Evolutionary conservation across 1,140 invertebrate genomes (phyloP).

Genomic region (Choristoneura fumiferana): DNA sequence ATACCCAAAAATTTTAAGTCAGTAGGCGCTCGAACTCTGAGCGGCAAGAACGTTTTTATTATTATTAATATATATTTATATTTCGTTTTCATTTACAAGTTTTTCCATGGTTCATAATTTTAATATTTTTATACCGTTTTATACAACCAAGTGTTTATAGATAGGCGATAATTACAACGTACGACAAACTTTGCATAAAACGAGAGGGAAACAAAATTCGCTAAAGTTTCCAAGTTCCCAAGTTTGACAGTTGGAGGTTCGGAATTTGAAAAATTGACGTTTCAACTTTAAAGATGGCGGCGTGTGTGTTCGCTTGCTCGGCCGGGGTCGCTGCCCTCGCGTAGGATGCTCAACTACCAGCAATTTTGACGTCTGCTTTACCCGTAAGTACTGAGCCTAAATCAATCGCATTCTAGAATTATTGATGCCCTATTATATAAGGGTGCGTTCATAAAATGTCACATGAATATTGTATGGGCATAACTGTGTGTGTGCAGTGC

Average conservation of each 20-base stretch:
- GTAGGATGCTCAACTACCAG: conserved; percentile 72
- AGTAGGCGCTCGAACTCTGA: conserved; percentile 77
- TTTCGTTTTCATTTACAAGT: conserved; percentile 78
- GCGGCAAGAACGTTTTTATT: conserved; percentile 75
- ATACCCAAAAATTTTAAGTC: conserved; percentile 79
- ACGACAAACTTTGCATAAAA: conserved; percentile 32
- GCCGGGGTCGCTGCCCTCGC: conserved; percentile 59
- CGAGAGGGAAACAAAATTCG: conserved; percentile 32
- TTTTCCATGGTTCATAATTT: conserved; percentile 76
- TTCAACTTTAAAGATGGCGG: conserved; percentile 65
- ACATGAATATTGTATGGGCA: conserved; percentile 52
- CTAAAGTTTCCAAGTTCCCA: conserved; percentile 44
- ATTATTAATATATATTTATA: conserved; percentile 78
- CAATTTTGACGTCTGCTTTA: conserved; percentile 72
- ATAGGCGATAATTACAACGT: conserved; percentile 62
- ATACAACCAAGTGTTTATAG: conserved; percentile 76
- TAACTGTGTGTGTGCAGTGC: conserved; percentile 31
- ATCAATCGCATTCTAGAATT: conserved; percentile 43
- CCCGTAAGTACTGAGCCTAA: conserved; percentile 55
- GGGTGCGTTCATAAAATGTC: conserved; percentile 46
- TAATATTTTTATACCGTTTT: conserved; percentile 79
- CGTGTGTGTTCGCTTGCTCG: conserved; percentile 56
- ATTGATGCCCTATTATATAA: conserved; percentile 53
- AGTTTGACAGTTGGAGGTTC: conserved; percentile 70
- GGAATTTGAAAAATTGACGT: conserved; percentile 68